These are phyloP conservation scores for Eriocheir sinensis DNA, from an alignment of 1,140 invertebrate species.

Conservation along the genomic window DNA sequence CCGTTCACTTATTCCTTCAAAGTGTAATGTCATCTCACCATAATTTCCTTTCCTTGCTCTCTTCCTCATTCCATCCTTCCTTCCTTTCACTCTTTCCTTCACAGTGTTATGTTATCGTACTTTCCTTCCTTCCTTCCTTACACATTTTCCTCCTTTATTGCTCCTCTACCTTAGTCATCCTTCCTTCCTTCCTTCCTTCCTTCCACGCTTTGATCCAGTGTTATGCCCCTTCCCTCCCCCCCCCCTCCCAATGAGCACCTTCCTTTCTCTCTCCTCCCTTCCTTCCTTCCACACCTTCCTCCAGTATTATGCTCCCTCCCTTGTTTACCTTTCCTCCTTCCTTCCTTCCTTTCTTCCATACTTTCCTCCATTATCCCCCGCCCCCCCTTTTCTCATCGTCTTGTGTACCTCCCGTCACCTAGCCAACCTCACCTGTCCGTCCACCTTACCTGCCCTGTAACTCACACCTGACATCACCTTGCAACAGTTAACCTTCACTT, in stretches of 20 bases:
- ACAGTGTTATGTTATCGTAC: background rate
- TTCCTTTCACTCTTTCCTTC: background rate
- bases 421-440: background rate
- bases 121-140: background rate
- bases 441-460: background rate
- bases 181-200: too few relatives aligned
- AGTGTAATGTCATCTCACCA: background rate
- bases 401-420: background rate
- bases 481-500: background rate
- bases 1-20: background rate
- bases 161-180: background rate
- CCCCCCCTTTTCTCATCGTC: background rate
- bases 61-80: background rate
- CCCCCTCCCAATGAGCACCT: background rate
- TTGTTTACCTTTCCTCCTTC: background rate
- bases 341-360: background rate
- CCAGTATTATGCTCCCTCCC: background rate
- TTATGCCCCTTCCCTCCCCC: background rate
- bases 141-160: background rate
- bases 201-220: background rate
- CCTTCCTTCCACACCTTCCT: background rate
- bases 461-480: background rate
- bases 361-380: background rate
- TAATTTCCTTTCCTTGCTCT: background rate
- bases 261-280: background rate